phyloP scores from a whole-genome alignment of 2,113 vertebrate genomes.

The Heterochromis multidens region DNA sequence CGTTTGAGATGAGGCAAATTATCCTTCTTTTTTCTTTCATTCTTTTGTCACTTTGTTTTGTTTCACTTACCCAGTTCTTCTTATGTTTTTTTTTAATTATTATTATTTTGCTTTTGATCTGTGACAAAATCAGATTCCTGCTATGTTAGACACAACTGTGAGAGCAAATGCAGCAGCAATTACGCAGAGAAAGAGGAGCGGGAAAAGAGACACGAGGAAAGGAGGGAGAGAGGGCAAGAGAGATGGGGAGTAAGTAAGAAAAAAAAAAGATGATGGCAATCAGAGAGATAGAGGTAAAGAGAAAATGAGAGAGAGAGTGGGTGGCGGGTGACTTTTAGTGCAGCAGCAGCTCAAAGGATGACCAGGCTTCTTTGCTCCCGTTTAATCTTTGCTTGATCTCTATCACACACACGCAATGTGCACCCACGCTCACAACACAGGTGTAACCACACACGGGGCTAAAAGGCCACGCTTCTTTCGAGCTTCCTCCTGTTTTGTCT shows the following conservation, averaged over 20 bases:
- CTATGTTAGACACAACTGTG: background rate
- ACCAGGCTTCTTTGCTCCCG: conserved; percentile 4
- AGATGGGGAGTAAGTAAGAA: background rate
- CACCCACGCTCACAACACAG: conserved; percentile 25
- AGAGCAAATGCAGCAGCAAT: conserved; percentile 24
- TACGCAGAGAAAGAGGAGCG: background rate
- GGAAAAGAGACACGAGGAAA: background rate
- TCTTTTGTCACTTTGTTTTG: conserved; percentile 26
- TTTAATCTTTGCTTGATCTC: conserved; percentile 45
- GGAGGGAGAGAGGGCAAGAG: background rate
- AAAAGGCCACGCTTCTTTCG: conserved; percentile 26
- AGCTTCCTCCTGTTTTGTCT: conserved; percentile 38
- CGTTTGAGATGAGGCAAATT: background rate
- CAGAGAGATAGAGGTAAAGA: background rate
- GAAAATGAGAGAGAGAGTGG: conserved; percentile 2
- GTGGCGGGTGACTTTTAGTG: background rate
- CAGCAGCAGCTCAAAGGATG: conserved; percentile 32
- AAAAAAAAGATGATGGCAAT: background rate
- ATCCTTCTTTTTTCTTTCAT: background rate
- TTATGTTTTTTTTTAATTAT: background rate
- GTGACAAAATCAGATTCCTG: conserved; percentile 9
- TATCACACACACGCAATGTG: background rate
- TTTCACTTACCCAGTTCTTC: conserved; percentile 11
- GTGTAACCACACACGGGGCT: conserved; percentile 7
- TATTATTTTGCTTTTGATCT: conserved; percentile 48